Base-by-base conservation (phyloP, 1,140 invertebrate genomes). In the Lineus longissimus region DNA sequence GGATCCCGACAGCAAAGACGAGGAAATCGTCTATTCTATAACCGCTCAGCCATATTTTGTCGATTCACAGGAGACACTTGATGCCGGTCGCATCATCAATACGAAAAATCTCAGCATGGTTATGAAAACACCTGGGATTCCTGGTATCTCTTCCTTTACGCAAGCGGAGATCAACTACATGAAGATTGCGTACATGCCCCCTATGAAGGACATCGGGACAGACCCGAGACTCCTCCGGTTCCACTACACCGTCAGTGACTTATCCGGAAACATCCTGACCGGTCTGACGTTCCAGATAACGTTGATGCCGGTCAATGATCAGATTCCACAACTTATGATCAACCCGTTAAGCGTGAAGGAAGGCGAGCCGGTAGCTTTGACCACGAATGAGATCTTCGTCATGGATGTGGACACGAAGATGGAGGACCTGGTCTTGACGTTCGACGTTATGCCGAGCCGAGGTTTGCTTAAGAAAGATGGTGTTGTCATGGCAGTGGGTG, bases 141-240 rank as follows among this genome's bases (percentile, higher is more conserved):
- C 76, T 2, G 29, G 69, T 19, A 68, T 76, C 25, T 36, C 40
- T 0, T 69, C 71, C 7, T 83, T 83, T 61, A 81, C 75, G 15
- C 82, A 83, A 64, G 70, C 75, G n/a, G 74, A 82, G 59, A 73
- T 83, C 27, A 81, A 81, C 59, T 72, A 83, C 58, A 71, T 74
- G 63, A 76, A 75, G 66, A 70, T 84, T 17, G 81, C 80, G 23
- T 84, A 82, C 65, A 78, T 81, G 64, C 82, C 83, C 2, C 81
- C 83, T 0, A 55, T 69, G 29, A 66, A 68, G 2, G 82, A 83
- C 61, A 76, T 83, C n/a, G 83, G 82, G 1, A 73, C 81, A 1
- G 69, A 78, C 45, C 75, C 80, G 0, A 66, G 80, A 25, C 64
- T 80, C 6, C 77, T 82, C 6, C 70, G 78, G 25, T 77, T 83